phyloP scores from a whole-genome alignment of 2,888 invertebrate genomes.

The Orthonychiurus folsomi region DNA sequence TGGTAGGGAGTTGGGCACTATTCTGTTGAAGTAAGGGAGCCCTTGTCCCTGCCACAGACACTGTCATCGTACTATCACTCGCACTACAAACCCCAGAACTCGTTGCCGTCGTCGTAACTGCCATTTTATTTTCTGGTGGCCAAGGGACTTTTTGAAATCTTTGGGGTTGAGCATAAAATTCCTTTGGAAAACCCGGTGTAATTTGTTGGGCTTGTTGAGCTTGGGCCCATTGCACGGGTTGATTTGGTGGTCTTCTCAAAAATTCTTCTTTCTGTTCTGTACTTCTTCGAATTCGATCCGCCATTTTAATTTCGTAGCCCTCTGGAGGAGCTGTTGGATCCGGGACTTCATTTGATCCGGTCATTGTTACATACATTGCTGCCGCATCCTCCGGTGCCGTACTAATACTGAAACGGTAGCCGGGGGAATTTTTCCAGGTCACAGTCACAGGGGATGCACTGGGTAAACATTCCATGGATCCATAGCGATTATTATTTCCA shows the following conservation, averaged over 20 bases:
- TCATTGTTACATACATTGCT: slow-evolving; percentile 21
- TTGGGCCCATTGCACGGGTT: slow-evolving; percentile 50
- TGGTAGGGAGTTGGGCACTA: not conserved
- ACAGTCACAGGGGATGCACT: slow-evolving; percentile 3
- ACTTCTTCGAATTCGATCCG: slow-evolving; percentile 58
- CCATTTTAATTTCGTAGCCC: slow-evolving; percentile 41
- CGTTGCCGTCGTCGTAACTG: not conserved
- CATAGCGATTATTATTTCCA: slow-evolving; percentile 27
- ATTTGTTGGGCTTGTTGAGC: slow-evolving; percentile 9
- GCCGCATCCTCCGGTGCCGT: slow-evolving; percentile 56
- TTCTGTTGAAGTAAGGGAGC: not conserved
- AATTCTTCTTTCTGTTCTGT: slow-evolving; percentile 86
- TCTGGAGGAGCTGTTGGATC: slow-evolving; percentile 11
- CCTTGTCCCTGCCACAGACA: not conserved
- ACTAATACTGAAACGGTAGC: slow-evolving; percentile 39
- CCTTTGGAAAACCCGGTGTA: slow-evolving; percentile 34
- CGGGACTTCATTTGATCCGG: slow-evolving; percentile 9
- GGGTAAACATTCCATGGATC: slow-evolving; percentile 37
- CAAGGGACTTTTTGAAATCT: slow-evolving; percentile 62
- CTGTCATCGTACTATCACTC: slow-evolving; percentile 11
- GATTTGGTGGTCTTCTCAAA: slow-evolving; percentile 54
- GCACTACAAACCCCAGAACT: slow-evolving; percentile 1
- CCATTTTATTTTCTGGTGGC: slow-evolving; percentile 51
- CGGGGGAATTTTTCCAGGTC: slow-evolving; percentile 33
- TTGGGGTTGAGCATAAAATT: slow-evolving; percentile 63